A percentile compares a stretch with the other conserved stretches of the same genome.
These are phyloP conservation scores for Tenualosa ilisha DNA, from an alignment of 2,797 vertebrate species.

Conservation along the genomic window DNA sequence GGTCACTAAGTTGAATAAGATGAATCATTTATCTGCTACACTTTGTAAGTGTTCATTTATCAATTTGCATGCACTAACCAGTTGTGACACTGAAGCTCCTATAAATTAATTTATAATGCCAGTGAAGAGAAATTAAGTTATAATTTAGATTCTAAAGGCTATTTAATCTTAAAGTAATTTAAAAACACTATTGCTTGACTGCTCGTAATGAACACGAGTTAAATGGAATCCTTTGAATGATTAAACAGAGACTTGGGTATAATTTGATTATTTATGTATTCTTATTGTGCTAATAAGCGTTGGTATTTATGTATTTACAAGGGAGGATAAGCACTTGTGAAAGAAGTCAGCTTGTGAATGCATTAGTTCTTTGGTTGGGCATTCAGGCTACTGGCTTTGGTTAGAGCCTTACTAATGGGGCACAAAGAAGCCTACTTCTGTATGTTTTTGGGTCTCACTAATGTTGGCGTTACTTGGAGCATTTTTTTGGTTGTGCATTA, in stretches of 20 bases:
- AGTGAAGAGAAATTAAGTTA: constrained; percentile 24
- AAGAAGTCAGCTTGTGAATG: too few species aligned
- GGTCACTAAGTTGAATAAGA: not conserved
- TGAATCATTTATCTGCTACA: not conserved
- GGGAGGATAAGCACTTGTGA: too few species aligned
- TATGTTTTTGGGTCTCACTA: too few species aligned
- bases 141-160: constrained; percentile 40
- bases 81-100: not conserved
- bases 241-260: not conserved
- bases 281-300: not conserved
- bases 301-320: too few species aligned
- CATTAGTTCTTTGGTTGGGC: too few species aligned
- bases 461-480: too few species aligned
- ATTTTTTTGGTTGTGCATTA: too few species aligned
- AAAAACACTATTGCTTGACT: not conserved
- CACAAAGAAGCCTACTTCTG: too few species aligned
- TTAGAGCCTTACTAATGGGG: too few species aligned
- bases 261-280: not conserved
- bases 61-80: not conserved
- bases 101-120: not conserved
- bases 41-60: not conserved
- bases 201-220: not conserved
- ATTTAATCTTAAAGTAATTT: constrained; percentile 6
- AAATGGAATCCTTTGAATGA: not conserved
- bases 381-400: too few species aligned